These are phyloP conservation scores for Crocodylus rhombifer DNA, from an alignment of 2,797 vertebrate species.

Conservation along the genomic window DNA sequence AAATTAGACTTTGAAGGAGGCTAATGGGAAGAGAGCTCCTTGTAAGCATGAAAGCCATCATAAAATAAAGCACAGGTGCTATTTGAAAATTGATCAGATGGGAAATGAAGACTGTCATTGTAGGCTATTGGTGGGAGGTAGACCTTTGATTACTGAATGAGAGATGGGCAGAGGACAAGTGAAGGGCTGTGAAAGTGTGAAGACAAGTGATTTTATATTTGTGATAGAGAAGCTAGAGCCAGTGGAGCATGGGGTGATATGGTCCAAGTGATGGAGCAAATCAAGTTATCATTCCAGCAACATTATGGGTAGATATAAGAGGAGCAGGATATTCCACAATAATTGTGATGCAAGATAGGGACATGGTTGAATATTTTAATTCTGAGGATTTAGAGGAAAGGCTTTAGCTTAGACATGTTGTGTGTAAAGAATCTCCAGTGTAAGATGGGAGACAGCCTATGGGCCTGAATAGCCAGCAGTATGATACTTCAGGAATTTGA, in stretches of 20 bases:
- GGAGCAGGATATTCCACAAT: not conserved
- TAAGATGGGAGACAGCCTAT: not conserved
- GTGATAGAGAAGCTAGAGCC: not conserved
- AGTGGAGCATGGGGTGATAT: not conserved
- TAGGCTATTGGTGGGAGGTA: not conserved
- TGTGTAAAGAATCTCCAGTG: not conserved
- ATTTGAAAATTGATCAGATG: too few relatives aligned
- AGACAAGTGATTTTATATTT: not conserved
- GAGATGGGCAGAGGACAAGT: not conserved
- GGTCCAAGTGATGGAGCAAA: not conserved
- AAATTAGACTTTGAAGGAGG: not conserved
- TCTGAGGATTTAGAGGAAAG: not conserved
- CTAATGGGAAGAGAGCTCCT: not conserved
- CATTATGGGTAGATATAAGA: not conserved
- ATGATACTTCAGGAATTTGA: not conserved
- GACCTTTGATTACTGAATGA: not conserved
- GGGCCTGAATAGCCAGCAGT: too few relatives aligned
- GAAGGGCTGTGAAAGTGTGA: not conserved
- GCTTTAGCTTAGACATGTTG: not conserved
- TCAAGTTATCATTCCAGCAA: not conserved
- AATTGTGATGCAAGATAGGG: not conserved
- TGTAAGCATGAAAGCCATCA: fast-evolving
- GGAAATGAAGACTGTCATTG: too few relatives aligned
- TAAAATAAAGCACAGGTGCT: not conserved
- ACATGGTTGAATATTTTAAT: not conserved